These are phyloP conservation scores for Heliopora coerulea DNA, from an alignment of 92 coral and sea anemone genomes.

Conservation along the genomic window DNA sequence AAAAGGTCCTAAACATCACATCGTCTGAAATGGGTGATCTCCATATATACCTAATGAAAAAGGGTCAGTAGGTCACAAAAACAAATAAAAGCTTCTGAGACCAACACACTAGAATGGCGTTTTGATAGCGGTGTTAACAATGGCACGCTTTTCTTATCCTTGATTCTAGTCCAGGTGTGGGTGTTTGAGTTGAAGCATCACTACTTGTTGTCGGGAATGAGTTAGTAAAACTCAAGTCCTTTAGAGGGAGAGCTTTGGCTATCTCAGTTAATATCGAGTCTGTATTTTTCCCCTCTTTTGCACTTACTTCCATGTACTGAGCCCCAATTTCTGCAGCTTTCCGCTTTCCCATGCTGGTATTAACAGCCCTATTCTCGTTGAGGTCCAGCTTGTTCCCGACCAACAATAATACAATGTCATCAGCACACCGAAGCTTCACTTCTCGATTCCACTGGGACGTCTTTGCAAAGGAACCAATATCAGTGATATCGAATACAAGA, in stretches of 20 bases:
- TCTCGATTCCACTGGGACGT: neutral
- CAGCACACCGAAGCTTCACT: neutral
- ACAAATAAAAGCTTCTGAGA: too few relatives aligned
- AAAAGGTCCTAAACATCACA: too few relatives aligned
- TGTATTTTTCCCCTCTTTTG: neutral
- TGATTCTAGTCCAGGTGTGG: neutral
- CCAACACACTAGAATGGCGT: too few relatives aligned
- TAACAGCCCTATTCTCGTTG: neutral
- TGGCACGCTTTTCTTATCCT: too few relatives aligned
- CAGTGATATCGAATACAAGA: neutral
- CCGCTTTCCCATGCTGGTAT: neutral
- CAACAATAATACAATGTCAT: neutral
- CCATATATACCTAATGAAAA: too few relatives aligned
- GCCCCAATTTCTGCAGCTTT: neutral
- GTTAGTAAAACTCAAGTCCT: neutral
- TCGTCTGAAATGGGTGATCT: too few relatives aligned
- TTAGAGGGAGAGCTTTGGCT: neutral
- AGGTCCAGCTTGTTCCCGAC: neutral
- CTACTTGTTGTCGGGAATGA: neutral
- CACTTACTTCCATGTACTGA: neutral
- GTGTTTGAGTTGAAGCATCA: neutral
- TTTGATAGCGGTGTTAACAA: too few relatives aligned
- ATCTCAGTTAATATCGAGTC: neutral
- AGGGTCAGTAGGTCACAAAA: too few relatives aligned
- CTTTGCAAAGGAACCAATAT: neutral